A percentile compares a stretch with the other conserved stretches of the same genome.
Conservation (phyloP, 2,113 vertebrate species). For the Ginglymostoma cirratum region DNA sequence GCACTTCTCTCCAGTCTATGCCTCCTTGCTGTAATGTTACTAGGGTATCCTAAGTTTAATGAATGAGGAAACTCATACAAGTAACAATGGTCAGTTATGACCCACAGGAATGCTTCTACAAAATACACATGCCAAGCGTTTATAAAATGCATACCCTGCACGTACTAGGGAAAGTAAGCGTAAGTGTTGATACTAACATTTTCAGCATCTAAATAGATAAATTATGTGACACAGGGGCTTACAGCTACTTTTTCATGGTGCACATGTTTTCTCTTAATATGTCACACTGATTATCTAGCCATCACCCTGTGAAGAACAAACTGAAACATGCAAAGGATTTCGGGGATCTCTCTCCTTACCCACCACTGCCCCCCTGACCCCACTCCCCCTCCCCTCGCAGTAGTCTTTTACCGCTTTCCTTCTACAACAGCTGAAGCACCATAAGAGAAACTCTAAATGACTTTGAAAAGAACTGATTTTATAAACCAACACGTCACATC, state of each 20-base stretch:
- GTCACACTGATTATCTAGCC: background rate
- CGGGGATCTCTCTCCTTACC: no score
- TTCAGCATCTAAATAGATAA: background rate
- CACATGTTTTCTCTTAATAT: background rate
- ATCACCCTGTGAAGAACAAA: slow-evolving; percentile 2
- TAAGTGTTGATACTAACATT: background rate
- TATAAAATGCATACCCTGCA: background rate
- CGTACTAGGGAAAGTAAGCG: background rate
- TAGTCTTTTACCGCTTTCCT: background rate
- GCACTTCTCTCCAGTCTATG: background rate
- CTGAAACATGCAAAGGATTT: background rate
- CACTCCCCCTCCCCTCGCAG: no score
- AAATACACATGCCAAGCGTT: background rate
- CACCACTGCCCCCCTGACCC: no score
- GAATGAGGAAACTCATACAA: background rate
- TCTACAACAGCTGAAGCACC: background rate
- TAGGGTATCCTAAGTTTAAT: background rate
- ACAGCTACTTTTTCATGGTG: background rate
- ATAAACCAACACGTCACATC: background rate
- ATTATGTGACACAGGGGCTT: background rate
- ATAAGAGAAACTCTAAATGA: background rate
- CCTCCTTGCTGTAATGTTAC: no score
- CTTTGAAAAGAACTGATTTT: background rate
- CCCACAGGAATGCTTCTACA: background rate
- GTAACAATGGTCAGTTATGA: background rate